Evolutionary conservation across 2,113 vertebrate genomes (phyloP).

Genomic region (Hippoglossus stenolepis): DNA sequence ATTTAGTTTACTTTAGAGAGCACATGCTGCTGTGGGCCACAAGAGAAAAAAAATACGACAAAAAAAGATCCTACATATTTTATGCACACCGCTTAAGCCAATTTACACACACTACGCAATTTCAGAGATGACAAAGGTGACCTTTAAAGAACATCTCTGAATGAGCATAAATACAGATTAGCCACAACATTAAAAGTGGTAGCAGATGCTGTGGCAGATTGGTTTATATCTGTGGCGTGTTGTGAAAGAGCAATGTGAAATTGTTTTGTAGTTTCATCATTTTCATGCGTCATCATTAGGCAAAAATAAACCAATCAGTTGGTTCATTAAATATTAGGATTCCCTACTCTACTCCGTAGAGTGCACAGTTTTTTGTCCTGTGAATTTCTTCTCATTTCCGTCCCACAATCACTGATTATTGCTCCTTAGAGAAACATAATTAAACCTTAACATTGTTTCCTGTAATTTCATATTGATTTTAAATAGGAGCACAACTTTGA

Average conservation of each 20-base stretch:
- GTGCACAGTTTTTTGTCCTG: background rate
- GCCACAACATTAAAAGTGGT: background rate
- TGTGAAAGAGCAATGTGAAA: background rate
- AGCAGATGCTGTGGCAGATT: background rate
- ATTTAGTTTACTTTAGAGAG: background rate
- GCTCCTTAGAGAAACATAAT: background rate
- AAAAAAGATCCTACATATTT: background rate
- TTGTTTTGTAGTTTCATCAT: background rate
- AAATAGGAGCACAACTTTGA: background rate
- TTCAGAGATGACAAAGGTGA: conserved; percentile 9
- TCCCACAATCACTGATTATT: background rate
- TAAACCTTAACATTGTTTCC: background rate
- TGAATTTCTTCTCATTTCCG: background rate
- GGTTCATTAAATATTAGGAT: background rate
- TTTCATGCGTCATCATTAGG: background rate
- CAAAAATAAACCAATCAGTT: background rate
- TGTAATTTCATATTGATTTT: conserved; percentile 36
- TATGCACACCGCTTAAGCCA: conserved; percentile 2
- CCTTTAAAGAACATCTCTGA: conserved; percentile 4
- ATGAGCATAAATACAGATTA: conserved; percentile 4
- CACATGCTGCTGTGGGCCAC: background rate
- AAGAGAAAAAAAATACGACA: conserved; percentile 5
- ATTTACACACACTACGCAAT: background rate
- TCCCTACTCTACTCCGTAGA: background rate
- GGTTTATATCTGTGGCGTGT: background rate